Evolutionary conservation across 37 sponge, comb jelly and placozoan genomes (phyloP).

Genomic region (Crambe crambe): DNA sequence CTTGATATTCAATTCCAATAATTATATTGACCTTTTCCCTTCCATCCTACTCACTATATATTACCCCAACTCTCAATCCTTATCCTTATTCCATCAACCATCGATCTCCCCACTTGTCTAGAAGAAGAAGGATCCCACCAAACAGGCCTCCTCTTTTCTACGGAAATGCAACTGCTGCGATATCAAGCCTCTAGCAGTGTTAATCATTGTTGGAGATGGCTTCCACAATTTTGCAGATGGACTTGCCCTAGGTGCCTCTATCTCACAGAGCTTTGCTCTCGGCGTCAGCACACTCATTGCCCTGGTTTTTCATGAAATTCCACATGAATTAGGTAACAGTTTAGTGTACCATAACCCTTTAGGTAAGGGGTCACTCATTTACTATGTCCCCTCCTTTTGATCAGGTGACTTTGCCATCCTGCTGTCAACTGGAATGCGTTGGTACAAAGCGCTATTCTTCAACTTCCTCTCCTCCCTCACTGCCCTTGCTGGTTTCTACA

Average conservation of each 20-base stretch:
- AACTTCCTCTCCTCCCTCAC: slow-evolving; percentile 71
- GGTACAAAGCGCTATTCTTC: slow-evolving; percentile 61
- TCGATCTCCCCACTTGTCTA: neutral
- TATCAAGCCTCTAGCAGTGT: slow-evolving; percentile 55
- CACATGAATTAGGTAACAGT: slow-evolving; percentile 77
- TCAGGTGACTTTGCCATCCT: slow-evolving; percentile 82
- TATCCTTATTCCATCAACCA: neutral
- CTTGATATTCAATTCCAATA: neutral
- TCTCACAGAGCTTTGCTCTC: slow-evolving; percentile 61
- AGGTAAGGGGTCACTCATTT: neutral
- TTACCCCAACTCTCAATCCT: neutral
- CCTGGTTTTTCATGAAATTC: slow-evolving; percentile 72
- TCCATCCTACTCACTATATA: neutral
- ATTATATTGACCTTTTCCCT: neutral
- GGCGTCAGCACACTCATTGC: slow-evolving; percentile 74
- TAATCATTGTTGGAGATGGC: slow-evolving; percentile 69
- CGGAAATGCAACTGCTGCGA: neutral
- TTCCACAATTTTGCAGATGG: slow-evolving; percentile 91
- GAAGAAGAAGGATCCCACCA: neutral
- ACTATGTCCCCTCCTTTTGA: neutral
- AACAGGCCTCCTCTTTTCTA: neutral
- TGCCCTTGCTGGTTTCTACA: slow-evolving; percentile 70
- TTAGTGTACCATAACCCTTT: neutral
- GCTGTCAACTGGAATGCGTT: slow-evolving; percentile 70
- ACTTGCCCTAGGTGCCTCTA: slow-evolving; percentile 78